These are phyloP conservation scores for Agrochola lota DNA, from an alignment of 2,888 invertebrate genomes.

Conservation along the genomic window DNA sequence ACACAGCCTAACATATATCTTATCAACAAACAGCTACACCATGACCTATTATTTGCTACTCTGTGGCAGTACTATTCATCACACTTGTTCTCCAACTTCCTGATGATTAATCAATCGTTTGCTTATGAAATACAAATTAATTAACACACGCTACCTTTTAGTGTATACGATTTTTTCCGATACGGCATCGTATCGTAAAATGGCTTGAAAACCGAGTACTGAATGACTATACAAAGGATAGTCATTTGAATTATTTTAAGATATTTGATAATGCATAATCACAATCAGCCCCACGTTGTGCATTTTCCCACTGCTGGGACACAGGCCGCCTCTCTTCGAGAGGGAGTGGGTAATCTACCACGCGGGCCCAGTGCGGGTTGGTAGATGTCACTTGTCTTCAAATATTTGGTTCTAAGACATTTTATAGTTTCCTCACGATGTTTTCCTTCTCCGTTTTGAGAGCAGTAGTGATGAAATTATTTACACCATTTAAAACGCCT, in stretches of 20 bases:
- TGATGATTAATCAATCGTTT: slow-evolving; percentile 70
- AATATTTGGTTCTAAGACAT: too few species aligned
- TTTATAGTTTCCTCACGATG: too few species aligned
- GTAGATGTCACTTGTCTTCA: too few species aligned
- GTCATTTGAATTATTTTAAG: background rate
- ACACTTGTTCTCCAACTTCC: slow-evolving; percentile 50
- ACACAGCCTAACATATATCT: background rate
- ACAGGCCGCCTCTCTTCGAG: too few species aligned
- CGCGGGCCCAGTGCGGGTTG: too few species aligned
- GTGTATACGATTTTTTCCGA: background rate
- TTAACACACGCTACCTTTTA: slow-evolving; percentile 65
- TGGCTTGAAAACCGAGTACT: background rate
- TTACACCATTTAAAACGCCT: too few species aligned
- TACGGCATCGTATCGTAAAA: background rate
- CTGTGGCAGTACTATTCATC: slow-evolving; percentile 49
- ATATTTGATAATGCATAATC: too few species aligned
- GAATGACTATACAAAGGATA: background rate
- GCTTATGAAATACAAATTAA: slow-evolving; percentile 78
- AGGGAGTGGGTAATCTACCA: too few species aligned
- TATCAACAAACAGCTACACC: slow-evolving; percentile 25
- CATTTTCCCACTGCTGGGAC: too few species aligned
- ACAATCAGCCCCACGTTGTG: too few species aligned
- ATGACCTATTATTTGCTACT: slow-evolving; percentile 3
- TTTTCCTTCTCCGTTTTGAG: too few species aligned
- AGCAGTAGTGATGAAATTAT: too few species aligned